Percentiles rank a stretch among this genome's conserved stretches.
These are phyloP conservation scores for Apostichopus japonicus DNA, from an alignment of 35 echinoderm and acorn worm genomes.

Conservation along the genomic window DNA sequence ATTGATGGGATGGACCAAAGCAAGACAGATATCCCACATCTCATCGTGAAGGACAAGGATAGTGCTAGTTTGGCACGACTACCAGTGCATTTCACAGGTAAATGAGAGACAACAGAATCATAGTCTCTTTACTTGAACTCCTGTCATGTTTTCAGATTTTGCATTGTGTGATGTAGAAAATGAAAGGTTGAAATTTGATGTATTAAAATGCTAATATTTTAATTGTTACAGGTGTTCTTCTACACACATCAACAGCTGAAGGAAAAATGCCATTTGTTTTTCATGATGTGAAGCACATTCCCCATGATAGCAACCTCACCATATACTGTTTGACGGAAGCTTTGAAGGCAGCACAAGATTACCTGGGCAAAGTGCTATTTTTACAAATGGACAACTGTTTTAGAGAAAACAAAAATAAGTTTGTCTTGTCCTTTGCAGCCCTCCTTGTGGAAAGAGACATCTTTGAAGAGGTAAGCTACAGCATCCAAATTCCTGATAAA, in stretches of 20 bases:
- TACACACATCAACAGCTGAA: slow-evolving; percentile 14
- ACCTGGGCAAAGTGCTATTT: slow-evolving; percentile 24
- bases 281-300: too few species aligned
- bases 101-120: not conserved
- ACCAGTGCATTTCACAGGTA: slow-evolving; percentile 41
- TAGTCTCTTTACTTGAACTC: not conserved
- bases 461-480: slow-evolving; percentile 63
- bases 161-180: not conserved
- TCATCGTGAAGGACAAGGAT: slow-evolving; percentile 44
- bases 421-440: slow-evolving; percentile 37
- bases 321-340: slow-evolving; percentile 40
- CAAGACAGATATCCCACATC: slow-evolving; percentile 24
- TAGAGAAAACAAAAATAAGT: slow-evolving; percentile 73
- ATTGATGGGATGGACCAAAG: slow-evolving; percentile 49
- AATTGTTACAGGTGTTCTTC: slow-evolving; percentile 37
- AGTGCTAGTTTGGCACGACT: slow-evolving; percentile 1
- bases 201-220: not conserved
- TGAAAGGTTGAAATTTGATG: not conserved
- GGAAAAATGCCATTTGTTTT: slow-evolving; percentile 42
- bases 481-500: too few species aligned
- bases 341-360: slow-evolving; percentile 3
- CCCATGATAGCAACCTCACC: slow-evolving; percentile 54
- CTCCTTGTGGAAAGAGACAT: slow-evolving; percentile 56
- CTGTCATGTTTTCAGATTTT: not conserved
- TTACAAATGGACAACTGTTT: slow-evolving; percentile 72